Evolutionary conservation across 2,888 invertebrate genomes (phyloP).

Genomic region (Diloba caeruleocephala): DNA sequence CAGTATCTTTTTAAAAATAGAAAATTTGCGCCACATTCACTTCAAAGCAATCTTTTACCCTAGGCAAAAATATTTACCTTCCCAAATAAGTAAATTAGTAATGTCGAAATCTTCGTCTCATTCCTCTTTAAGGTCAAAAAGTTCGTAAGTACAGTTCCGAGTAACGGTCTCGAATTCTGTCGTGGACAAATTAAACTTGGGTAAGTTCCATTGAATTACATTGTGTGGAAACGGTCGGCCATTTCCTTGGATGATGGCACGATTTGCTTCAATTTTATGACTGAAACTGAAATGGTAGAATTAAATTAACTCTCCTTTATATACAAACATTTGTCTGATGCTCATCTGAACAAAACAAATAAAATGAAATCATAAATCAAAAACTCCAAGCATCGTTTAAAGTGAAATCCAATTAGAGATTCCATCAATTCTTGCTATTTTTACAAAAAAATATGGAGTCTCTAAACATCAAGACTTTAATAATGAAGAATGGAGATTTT

Average conservation of each 20-base stretch:
- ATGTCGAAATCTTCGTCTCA: constrained; percentile 21
- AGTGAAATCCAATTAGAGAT: constrained; percentile 15
- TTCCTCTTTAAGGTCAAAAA: constrained; percentile 29
- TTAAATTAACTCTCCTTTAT: constrained; percentile 20
- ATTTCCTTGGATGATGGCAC: constrained; percentile 54
- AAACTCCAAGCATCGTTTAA: constrained; percentile 7
- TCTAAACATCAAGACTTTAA: constrained; percentile 7
- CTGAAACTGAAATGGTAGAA: constrained; percentile 18
- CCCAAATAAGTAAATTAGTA: constrained; percentile 5
- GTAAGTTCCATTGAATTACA: constrained; percentile 65
- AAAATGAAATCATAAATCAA: constrained; percentile 15
- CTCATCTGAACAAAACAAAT: constrained; percentile 11
- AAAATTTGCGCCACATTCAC: neutral
- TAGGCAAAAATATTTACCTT: constrained; percentile 7
- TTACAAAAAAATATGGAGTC: constrained; percentile 22
- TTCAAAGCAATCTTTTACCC: neutral
- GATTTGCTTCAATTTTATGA: constrained; percentile 38
- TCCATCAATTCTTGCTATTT: constrained; percentile 7
- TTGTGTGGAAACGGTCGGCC: constrained; percentile 59
- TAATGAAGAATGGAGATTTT: constrained; percentile 15
- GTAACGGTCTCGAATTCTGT: constrained; percentile 41
- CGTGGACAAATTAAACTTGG: constrained; percentile 63
- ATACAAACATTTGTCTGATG: constrained; percentile 10
- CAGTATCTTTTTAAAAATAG: neutral
- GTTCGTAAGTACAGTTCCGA: constrained; percentile 44